Evolutionary conservation across 2,113 vertebrate species (phyloP).

Genomic region (Pomatorhinus ruficollis): DNA sequence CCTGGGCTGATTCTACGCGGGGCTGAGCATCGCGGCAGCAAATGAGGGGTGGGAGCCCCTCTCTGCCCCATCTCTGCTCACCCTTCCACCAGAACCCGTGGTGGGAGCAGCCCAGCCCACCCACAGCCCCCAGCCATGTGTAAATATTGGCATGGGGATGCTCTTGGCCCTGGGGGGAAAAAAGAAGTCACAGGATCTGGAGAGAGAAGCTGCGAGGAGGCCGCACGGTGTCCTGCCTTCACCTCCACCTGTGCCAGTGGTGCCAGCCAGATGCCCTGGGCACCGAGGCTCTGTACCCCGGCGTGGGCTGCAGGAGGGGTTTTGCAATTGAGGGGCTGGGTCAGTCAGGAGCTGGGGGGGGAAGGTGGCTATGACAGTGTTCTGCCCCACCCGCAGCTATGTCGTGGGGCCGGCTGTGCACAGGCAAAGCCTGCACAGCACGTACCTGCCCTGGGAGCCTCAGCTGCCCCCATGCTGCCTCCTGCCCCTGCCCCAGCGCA

Average conservation of each 20-base stretch:
- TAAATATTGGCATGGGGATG: neutral
- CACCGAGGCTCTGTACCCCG: neutral
- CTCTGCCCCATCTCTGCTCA: neutral
- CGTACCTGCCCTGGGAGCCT: too few species aligned
- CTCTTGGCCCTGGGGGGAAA: neutral
- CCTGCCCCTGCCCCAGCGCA: neutral
- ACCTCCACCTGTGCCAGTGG: neutral
- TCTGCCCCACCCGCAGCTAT: neutral
- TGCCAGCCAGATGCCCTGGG: neutral
- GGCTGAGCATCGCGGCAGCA: neutral
- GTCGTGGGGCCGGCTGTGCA: accelerated
- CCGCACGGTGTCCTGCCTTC: neutral
- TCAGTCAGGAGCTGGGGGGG: neutral
- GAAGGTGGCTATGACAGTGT: accelerated
- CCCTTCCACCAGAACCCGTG: neutral
- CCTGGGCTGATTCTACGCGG: neutral
- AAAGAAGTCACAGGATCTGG: too few species aligned
- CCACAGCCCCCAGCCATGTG: accelerated
- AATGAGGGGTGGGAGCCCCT: neutral
- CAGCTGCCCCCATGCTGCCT: neutral
- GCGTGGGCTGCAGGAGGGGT: neutral
- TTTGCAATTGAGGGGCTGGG: neutral
- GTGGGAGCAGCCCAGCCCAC: neutral
- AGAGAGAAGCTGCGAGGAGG: neutral
- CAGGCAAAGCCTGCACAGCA: neutral